Evolutionary conservation across 2,113 vertebrate genomes (phyloP), one percentile per base, ranked within the genome.

Genomic region (Gambusia affinis): DNA sequence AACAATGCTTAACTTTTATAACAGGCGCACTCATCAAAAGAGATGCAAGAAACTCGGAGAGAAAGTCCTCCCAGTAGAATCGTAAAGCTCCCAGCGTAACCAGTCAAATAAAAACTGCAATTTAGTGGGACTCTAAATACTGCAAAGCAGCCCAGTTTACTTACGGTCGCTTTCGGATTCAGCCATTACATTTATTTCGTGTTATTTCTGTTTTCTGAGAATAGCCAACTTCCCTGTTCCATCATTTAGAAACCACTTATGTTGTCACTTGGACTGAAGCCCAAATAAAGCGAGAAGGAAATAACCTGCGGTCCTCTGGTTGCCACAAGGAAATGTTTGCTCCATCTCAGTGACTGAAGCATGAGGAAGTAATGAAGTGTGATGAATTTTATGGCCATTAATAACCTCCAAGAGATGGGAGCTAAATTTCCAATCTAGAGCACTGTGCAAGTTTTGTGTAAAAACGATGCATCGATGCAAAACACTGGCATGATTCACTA

Each of bases 141-240:
- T 31, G 74, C 47, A 29, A 44, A 27, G 27, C 27, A 27, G 27
- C 27, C 27, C 27, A 27, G 68, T 0, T 54, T 57, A 64, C 78
- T 70, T 74, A 80, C 42, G 51, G 66, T 67, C 76, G 51, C 63
- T 72, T 28, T 72, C 27, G 35, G 47, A 24, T 81, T 72, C 60
- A 51, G 17, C 77, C 69, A 72, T 19, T 10, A 35, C 35, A 35
- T 35, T 35, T 35, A 35, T 35, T 35, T 10, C 2, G 8, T 35
- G 31, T 17, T 33, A 28, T 54, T 31, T 71, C 17, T 5, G 14
- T 80, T 88, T 92, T 88, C 80, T 62, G 70, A 87, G 80, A 87
- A 88, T 30, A 75, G 78, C 7, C 60, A 70, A 87, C 80, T 91
- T 91, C 86, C 81, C 62, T 80, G 30, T 90, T 83, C 83, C 73